A percentile compares a stretch with the other conserved stretches of the same genome.
These are phyloP conservation scores for Clupea harengus DNA, from an alignment of 2,113 vertebrate species.

Conservation along the genomic window DNA sequence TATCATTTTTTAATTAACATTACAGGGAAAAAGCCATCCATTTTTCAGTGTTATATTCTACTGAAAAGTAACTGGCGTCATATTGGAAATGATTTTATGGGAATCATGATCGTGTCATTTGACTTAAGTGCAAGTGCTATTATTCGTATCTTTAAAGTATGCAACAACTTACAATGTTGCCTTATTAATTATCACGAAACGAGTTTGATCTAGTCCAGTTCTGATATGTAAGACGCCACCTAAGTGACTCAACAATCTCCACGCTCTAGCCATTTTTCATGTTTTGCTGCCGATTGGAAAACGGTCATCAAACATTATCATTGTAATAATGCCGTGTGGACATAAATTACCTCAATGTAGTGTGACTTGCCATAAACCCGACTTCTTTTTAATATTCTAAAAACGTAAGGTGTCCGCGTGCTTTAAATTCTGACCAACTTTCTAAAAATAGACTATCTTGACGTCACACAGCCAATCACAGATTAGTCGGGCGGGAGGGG, in stretches of 20 bases:
- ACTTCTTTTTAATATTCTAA: constrained; percentile 48
- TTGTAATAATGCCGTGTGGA: neutral
- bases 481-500: constrained; percentile 48
- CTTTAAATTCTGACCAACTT: constrained; percentile 64
- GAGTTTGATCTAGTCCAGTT: neutral
- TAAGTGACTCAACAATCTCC: neutral
- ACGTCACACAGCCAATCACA: constrained; percentile 69
- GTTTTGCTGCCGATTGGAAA: neutral
- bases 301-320: neutral
- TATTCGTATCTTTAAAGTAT: neutral
- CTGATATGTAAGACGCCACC: neutral
- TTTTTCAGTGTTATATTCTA: too few species aligned
- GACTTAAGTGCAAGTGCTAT: neutral
- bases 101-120: neutral
- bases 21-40: too few species aligned
- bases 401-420: constrained; percentile 51
- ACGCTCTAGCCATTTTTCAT: neutral
- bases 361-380: constrained; percentile 28
- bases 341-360: constrained; percentile 19
- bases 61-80: too few species aligned
- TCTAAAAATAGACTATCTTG: constrained; percentile 72
- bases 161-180: neutral
- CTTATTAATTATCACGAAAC: neutral
- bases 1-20: neutral
- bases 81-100: neutral